Evolutionary conservation across 37 sponge, comb jelly and placozoan genomes (phyloP), one percentile per base, ranked within the genome.

Genomic region (Chondrosia reniformis): DNA sequence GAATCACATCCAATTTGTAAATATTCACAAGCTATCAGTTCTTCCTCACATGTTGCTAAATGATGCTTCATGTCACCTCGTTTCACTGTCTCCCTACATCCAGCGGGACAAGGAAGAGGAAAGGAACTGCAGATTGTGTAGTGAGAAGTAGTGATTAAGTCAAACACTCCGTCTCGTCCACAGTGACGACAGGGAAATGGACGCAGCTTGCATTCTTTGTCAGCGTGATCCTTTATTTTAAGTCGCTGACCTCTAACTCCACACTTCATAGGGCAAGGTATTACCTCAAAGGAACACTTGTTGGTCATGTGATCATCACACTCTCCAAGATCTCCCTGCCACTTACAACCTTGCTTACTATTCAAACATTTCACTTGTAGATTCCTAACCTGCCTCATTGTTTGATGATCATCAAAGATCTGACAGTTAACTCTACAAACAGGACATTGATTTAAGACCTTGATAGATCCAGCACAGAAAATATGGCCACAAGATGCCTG

Each of bases 11-110:
- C 89, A 24, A 74, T 76, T 67, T 44, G 78, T 1, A 46, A 55
- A 84, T 75, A 88, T n/a, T 76, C 62, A 67, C 89, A 88, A 33
- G 71, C 46, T 13, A 85, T 67, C 6, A 41, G 57, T 45, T 61
- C 56, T 4, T 42, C n/a, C 0, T 75, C 76, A 63, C 86, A 85
- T 69, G 72, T 69, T 2, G 30, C 15, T 22, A 69, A 25, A 69
- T 69, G 72, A 7, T 40, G n/a, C 24, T 39, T 25, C 72, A 69
- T 69, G 43, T 39, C 42, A 22, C 42, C 36, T 7, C 72, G 31
- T 7, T 19, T 12, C n/a, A 38, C 22, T 25, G 39, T 39, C 39
- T 36, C 4, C 4, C 42, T 24, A 40, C 72, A 69, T 69, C 72
- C 72, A 69, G 72, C 72, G 13, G 72, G 72, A 39, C 72, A 69